phyloP scores from a whole-genome alignment of 2,113 vertebrate genomes.

The Eulacestoma nigropectus region DNA sequence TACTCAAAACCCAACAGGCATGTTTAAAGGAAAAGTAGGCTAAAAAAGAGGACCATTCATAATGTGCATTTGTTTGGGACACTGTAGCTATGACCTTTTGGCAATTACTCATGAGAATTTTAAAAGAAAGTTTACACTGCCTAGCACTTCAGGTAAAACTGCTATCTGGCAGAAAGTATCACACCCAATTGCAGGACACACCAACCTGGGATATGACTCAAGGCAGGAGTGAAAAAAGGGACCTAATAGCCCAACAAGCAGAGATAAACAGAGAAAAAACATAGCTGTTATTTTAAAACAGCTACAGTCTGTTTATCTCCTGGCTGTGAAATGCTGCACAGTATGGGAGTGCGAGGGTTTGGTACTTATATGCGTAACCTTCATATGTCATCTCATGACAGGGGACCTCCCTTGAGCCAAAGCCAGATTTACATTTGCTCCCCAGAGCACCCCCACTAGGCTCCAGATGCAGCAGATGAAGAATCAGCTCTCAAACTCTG shows the following conservation, averaged over 20 bases:
- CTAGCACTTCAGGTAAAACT: background rate
- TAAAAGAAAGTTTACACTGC: background rate
- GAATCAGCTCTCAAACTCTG: background rate
- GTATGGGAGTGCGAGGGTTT: slow-evolving; percentile 17
- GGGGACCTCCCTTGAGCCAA: slow-evolving; percentile 20
- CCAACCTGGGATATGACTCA: background rate
- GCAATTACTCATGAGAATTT: slow-evolving; percentile 49
- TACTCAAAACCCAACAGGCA: slow-evolving; percentile 73
- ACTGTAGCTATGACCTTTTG: slow-evolving; percentile 55
- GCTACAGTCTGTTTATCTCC: background rate
- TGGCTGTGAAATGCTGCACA: slow-evolving; percentile 49
- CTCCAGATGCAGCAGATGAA: background rate
- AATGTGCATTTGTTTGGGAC: slow-evolving; percentile 59
- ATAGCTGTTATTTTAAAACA: slow-evolving; percentile 18
- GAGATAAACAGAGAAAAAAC: background rate
- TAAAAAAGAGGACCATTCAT: slow-evolving; percentile 71
- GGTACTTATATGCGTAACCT: background rate
- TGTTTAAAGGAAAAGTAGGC: slow-evolving; percentile 66
- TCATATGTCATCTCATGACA: slow-evolving; percentile 48
- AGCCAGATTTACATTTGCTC: slow-evolving; percentile 4
- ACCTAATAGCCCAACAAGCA: background rate
- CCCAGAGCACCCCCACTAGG: background rate
- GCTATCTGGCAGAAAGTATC: background rate
- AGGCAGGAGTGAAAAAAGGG: background rate
- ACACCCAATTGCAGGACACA: background rate